A percentile compares a stretch with the other conserved stretches of the same genome.
Evolutionary conservation across 64 coral and sea anemone genomes (phyloP).

Genomic region (Montipora foliosa): DNA sequence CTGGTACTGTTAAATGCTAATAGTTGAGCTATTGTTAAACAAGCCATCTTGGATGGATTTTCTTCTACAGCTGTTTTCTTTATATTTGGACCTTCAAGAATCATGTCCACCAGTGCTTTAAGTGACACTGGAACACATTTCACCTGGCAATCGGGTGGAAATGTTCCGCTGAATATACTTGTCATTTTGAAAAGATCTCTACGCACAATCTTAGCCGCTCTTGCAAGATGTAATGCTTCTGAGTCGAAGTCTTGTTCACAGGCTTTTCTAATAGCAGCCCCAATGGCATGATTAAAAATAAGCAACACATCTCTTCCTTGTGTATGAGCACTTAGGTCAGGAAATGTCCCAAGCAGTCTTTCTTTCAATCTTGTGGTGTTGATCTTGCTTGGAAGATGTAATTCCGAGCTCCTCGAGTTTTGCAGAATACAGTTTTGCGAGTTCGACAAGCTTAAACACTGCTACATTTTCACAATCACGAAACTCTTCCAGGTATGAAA

Average conservation of each 20-base stretch:
- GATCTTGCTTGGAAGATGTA: too few species aligned
- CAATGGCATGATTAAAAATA: too few species aligned
- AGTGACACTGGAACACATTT: too few species aligned
- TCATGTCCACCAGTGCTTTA: too few species aligned
- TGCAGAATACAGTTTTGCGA: background rate
- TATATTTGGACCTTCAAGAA: too few species aligned
- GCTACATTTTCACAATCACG: background rate
- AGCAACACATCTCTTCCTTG: background rate
- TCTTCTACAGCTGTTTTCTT: too few species aligned
- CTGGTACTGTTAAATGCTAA: constrained; percentile 58
- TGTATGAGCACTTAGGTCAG: background rate
- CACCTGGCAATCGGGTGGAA: too few species aligned
- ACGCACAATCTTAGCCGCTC: constrained; percentile 51
- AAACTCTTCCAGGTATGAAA: constrained; percentile 60
- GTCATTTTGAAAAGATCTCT: constrained; percentile 31
- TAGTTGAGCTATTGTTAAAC: constrained; percentile 53
- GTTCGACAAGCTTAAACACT: constrained; percentile 28
- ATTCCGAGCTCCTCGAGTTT: too few species aligned
- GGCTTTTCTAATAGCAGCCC: background rate
- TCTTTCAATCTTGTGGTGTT: too few species aligned
- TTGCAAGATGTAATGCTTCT: constrained; percentile 55
- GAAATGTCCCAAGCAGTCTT: too few species aligned
- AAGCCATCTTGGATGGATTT: constrained; percentile 25
- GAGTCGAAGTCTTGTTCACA: constrained; percentile 7
- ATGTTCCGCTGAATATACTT: background rate